Conservation (phyloP, 64 coral and sea anemone genomes). For the Anthopleura sola region DNA sequence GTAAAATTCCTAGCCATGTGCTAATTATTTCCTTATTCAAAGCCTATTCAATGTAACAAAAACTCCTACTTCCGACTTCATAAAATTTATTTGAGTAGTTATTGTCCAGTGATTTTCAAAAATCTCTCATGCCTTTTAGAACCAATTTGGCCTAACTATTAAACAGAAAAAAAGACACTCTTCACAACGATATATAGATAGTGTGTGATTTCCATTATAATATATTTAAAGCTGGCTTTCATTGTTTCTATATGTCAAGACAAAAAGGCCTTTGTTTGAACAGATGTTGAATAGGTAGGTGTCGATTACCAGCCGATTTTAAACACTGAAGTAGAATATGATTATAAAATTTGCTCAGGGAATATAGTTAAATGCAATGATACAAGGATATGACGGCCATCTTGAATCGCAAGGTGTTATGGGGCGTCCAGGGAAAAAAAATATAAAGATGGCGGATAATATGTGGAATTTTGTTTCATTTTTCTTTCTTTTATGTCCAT, state of each 20-base stretch:
- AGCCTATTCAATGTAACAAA: not conserved
- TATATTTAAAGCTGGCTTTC: not conserved
- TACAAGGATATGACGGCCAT: too few species aligned
- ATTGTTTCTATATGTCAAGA: not conserved
- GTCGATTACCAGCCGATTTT: not conserved
- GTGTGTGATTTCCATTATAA: constrained; percentile 5
- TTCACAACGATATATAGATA: not conserved
- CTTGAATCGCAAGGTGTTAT: too few species aligned
- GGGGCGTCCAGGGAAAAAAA: too few species aligned
- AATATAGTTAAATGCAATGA: too few species aligned
- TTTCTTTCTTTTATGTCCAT: too few species aligned
- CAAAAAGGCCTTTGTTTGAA: not conserved
- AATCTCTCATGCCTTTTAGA: not conserved
- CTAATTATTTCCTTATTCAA: too few species aligned
- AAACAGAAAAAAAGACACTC: not conserved
- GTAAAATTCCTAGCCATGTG: too few species aligned
- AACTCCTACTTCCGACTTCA: not conserved
- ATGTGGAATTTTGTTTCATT: too few species aligned
- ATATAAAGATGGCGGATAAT: too few species aligned
- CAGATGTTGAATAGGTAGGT: not conserved
- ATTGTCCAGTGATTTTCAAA: not conserved
- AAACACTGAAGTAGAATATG: too few species aligned
- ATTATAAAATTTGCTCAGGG: too few species aligned
- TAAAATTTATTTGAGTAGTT: not conserved
- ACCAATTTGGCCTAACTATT: not conserved